Evolutionary conservation across 2,113 vertebrate genomes (phyloP).

Genomic region (Gymnocephalus cernua): DNA sequence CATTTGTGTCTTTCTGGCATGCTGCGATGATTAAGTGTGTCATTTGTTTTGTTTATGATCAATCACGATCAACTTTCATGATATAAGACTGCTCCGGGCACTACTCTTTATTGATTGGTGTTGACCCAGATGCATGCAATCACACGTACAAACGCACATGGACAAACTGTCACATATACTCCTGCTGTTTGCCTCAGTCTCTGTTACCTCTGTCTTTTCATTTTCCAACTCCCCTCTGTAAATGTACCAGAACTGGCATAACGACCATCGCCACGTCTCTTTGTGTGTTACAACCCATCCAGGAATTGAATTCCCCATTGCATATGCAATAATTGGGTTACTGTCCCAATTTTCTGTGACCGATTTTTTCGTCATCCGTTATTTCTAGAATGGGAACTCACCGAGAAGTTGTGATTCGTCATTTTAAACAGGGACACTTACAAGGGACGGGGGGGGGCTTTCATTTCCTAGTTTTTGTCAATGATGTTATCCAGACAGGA

Average conservation of each 20-base stretch:
- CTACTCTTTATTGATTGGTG: constrained; percentile 36
- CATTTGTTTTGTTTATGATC: constrained; percentile 37
- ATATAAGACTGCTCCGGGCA: constrained; percentile 49
- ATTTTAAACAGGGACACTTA: constrained; percentile 22
- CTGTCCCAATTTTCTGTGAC: constrained; percentile 71
- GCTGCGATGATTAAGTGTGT: constrained; percentile 25
- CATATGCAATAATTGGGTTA: constrained; percentile 64
- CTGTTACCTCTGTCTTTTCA: not conserved
- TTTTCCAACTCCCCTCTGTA: constrained; percentile 15
- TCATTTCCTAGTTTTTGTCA: not conserved
- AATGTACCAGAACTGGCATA: not conserved
- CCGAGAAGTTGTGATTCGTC: constrained; percentile 20
- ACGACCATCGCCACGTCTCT: constrained; percentile 26
- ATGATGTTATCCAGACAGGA: not conserved
- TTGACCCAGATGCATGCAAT: constrained; percentile 63
- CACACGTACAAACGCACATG: constrained; percentile 9
- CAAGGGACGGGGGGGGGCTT: not conserved
- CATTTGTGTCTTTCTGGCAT: not conserved
- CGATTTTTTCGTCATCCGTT: constrained; percentile 51
- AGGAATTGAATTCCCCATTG: constrained; percentile 30
- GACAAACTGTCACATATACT: not conserved
- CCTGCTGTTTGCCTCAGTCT: not conserved
- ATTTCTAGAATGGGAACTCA: constrained; percentile 55
- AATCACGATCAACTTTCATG: constrained; percentile 44
- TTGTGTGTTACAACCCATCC: constrained; percentile 21